Percentiles rank a stretch among this genome's conserved stretches.
Conservation (phyloP, 2,888 invertebrate species). For the Colletes collaris region DNA sequence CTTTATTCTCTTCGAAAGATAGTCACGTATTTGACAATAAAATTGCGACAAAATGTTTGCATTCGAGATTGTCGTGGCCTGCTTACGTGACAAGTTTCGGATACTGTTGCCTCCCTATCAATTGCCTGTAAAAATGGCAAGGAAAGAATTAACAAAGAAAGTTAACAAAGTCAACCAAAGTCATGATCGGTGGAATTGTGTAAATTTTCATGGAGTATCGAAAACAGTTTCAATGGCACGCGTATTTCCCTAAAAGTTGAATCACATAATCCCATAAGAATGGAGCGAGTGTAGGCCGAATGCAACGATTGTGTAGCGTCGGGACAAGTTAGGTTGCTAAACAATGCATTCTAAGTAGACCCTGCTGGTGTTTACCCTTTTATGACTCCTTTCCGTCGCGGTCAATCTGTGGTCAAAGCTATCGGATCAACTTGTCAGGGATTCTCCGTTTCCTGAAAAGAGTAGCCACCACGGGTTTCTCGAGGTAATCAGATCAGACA, state of each 20-base stretch:
- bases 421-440: not conserved
- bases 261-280: conserved; percentile 50
- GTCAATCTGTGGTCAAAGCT: conserved; percentile 8
- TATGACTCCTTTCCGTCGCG: not conserved
- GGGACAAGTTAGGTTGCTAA: not conserved
- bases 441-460: not conserved
- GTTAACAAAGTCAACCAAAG: not conserved
- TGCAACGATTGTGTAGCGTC: conserved; percentile 2
- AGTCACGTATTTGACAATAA: conserved; percentile 24
- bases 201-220: conserved; percentile 26
- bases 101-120: not conserved
- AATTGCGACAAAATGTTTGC: conserved; percentile 13
- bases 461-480: not conserved
- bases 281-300: conserved; percentile 40
- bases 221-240: conserved; percentile 43
- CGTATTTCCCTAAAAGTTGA: conserved; percentile 55
- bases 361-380: conserved; percentile 20
- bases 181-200: conserved; percentile 2
- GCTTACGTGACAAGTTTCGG: conserved; percentile 3
- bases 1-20: not conserved
- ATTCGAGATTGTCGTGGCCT: not conserved
- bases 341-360: not conserved
- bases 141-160: no score
- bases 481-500: not conserved
- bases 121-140: not conserved